phyloP scores from a whole-genome alignment of 2,888 invertebrate species.

The Mylabris sibirica region DNA sequence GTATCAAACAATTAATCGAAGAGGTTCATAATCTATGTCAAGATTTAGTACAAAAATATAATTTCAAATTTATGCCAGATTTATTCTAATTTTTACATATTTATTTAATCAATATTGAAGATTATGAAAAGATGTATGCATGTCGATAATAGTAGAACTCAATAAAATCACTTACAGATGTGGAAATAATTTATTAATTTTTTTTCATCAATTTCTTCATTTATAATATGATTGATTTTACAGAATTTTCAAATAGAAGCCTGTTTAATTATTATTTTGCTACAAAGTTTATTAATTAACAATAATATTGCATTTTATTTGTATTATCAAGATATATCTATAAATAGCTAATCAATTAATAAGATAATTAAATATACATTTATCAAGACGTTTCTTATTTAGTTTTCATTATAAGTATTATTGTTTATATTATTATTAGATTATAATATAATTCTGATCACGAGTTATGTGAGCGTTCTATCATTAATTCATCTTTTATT shows the following conservation, averaged over 20 bases:
- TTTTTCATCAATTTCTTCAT: slow-evolving; percentile 6
- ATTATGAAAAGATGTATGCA: too few relatives aligned
- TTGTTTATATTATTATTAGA: not conserved
- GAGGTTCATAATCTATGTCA: slow-evolving; percentile 12
- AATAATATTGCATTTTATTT: not conserved
- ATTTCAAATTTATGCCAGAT: slow-evolving; percentile 18
- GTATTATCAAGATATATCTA: not conserved
- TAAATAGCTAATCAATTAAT: slow-evolving; percentile 32
- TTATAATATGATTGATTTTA: slow-evolving; percentile 37
- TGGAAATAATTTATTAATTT: slow-evolving; percentile 39
- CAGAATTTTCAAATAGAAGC: slow-evolving; percentile 8
- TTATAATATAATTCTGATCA: slow-evolving; percentile 35
- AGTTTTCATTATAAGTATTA: not conserved
- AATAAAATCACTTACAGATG: slow-evolving; percentile 16
- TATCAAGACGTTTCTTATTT: slow-evolving; percentile 23
- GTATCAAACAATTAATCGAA: not conserved
- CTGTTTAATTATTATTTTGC: not conserved
- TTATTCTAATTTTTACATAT: not conserved
- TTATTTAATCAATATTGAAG: too few relatives aligned
- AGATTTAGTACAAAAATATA: slow-evolving; percentile 11
- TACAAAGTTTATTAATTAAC: slow-evolving; percentile 5
- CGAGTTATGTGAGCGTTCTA: slow-evolving; percentile 52
- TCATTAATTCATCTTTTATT: slow-evolving; percentile 18
- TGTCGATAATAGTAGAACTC: not conserved
- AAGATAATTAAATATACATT: slow-evolving; percentile 32